Conservation (phyloP, 2,113 vertebrate species). For the Odontesthes bonariensis region DNA sequence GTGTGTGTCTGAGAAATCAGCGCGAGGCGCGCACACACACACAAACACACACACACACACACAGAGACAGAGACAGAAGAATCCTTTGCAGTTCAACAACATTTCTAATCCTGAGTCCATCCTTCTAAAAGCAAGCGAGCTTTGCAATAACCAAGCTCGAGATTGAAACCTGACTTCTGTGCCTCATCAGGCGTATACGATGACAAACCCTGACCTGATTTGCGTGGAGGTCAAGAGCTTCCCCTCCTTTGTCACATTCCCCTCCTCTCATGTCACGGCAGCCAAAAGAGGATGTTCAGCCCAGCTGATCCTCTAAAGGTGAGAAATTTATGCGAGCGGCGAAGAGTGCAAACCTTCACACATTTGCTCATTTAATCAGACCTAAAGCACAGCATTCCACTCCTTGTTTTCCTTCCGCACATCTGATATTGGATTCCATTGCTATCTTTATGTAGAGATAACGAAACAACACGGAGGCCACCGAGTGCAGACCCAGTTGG, state of each 20-base stretch:
- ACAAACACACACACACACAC: too few species aligned
- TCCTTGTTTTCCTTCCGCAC: conserved; percentile 17
- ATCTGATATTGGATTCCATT: conserved; percentile 49
- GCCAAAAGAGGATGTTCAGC: conserved; percentile 11
- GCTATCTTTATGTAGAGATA: conserved; percentile 64
- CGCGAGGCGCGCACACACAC: conserved; percentile 4
- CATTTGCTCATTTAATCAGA: background rate
- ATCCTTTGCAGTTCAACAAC: conserved; percentile 32
- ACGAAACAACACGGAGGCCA: conserved; percentile 46
- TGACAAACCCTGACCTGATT: conserved; percentile 18
- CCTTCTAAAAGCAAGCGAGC: conserved; percentile 48
- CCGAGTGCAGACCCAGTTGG: conserved; percentile 36
- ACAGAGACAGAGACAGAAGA: conserved; percentile 30
- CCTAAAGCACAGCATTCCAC: background rate
- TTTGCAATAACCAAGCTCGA: conserved; percentile 17
- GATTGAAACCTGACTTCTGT: conserved; percentile 53
- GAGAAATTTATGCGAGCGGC: background rate
- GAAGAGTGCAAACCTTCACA: background rate
- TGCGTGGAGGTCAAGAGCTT: conserved; percentile 13
- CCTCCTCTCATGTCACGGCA: conserved; percentile 1
- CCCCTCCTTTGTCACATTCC: conserved; percentile 11
- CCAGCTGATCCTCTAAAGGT: background rate
- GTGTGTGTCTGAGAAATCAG: conserved; percentile 20
- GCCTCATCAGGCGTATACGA: conserved; percentile 41
- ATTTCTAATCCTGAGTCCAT: conserved; percentile 36